Base-by-base conservation (phyloP, 1,140 invertebrate genomes). In the Drosophila punjabiensis region DNA sequence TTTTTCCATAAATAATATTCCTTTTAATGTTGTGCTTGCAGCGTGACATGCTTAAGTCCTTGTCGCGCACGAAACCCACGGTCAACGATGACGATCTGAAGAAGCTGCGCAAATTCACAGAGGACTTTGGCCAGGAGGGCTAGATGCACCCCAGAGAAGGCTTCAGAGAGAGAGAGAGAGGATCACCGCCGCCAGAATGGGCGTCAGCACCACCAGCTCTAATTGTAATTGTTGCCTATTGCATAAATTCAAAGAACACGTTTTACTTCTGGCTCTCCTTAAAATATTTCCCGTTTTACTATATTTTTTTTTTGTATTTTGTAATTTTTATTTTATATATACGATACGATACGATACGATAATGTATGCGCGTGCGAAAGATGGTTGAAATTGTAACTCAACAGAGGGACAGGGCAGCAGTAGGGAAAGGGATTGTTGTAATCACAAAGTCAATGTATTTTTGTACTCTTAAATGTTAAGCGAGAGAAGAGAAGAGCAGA, bases 91-190 rank as follows among this genome's bases (percentile, higher is more conserved):
- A 98, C 50, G 99, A 99, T 93, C 95, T 99, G 94, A 95, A 95
- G 32, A 99, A 99, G 94, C 94, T 99, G 84, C 96, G 97, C 85
- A 98, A 99, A 93, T 99, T 99, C 94, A 99, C 97, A 93, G 96
- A 98, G 93, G 99, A 99, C 94, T 99, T 99, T 94, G 99, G 99
- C 30, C 98, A 99, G 94, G 99, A 99, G 94, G 99, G 98, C 93
- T 99, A 96, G 63, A 41, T 11, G 24, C 30, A 9, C 30, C 14
- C 10, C 35, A 37, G 13, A 16, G 18, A 7, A 11, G 8, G 18
- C 20, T 24, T 48, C 13, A n/a, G 5, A 55, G 32, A 55, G 45
- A 32, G 28, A 32, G 28, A 24, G 24, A 24, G 24, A 24, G 24
- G 24, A 45, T 63, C 39, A 41, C 43, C 39, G 58, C 50, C 62